Conservation (phyloP, 2,113 vertebrate species). For the Phalacrocorax brasilianus region DNA sequence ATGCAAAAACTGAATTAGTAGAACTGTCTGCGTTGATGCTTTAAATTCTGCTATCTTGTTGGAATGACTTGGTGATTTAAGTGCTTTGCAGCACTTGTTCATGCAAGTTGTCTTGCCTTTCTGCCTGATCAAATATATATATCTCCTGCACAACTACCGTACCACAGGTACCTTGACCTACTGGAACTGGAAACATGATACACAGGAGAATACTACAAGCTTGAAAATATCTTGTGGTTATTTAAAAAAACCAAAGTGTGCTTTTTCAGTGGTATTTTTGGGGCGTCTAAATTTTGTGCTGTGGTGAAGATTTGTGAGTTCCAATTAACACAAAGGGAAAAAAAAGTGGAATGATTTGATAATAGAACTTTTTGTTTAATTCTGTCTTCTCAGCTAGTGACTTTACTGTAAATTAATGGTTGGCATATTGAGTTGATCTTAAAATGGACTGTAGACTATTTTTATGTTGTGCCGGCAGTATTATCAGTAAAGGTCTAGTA, state of each 20-base stretch:
- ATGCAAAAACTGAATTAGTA: not conserved
- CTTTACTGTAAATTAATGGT: not conserved
- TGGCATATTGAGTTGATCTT: slow-evolving; percentile 35
- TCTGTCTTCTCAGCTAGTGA: not conserved
- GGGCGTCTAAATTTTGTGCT: not conserved
- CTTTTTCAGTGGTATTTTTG: slow-evolving; percentile 32
- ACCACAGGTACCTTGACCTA: not conserved
- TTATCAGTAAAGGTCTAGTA: slow-evolving; percentile 44
- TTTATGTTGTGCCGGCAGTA: slow-evolving; percentile 37
- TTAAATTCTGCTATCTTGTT: not conserved
- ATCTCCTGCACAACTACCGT: not conserved
- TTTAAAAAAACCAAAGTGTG: not conserved
- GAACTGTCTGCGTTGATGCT: not conserved
- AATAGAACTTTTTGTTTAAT: not conserved
- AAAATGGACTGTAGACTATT: slow-evolving; percentile 38
- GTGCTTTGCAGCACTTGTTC: not conserved
- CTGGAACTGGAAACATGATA: not conserved
- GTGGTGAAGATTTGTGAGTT: slow-evolving; percentile 33
- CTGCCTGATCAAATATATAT: not conserved
- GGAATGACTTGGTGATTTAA: not conserved
- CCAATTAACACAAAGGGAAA: not conserved
- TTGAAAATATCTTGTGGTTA: not conserved
- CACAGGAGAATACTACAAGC: not conserved
- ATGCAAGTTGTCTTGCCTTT: not conserved
- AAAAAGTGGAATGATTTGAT: not conserved